phyloP scores from a whole-genome alignment of 2,888 invertebrate genomes.

The Willowsia nigromaculata region DNA sequence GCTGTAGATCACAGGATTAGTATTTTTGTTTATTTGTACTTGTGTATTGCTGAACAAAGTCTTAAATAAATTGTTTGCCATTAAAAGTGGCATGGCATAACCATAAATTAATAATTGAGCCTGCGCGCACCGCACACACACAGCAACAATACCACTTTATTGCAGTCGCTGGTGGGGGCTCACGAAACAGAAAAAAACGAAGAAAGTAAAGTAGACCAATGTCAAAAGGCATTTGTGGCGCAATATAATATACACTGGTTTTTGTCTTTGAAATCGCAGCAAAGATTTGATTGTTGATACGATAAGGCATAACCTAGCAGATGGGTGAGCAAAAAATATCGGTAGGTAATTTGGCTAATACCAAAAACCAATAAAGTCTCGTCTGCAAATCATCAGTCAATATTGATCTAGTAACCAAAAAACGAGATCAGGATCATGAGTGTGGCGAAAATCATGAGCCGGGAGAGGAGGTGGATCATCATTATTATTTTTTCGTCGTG shows the following conservation, averaged over 20 bases:
- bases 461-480: neutral
- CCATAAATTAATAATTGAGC: conserved; percentile 25
- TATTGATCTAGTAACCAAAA: conserved; percentile 1
- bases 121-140: conserved; percentile 7
- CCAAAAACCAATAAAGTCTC: conserved; percentile 31
- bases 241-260: neutral
- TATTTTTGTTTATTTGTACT: neutral
- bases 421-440: conserved; percentile 20
- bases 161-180: conserved; percentile 48
- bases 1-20: neutral
- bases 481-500: conserved; percentile 21
- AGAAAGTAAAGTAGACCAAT: conserved; percentile 60
- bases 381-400: neutral
- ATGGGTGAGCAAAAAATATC: neutral
- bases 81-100: conserved; percentile 7
- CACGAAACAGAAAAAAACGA: neutral
- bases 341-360: conserved; percentile 24
- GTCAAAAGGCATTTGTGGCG: conserved; percentile 43
- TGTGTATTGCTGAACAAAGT: neutral
- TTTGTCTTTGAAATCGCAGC: neutral
- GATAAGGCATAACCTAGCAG: neutral
- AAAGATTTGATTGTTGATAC: neutral
- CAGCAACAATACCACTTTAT: neutral
- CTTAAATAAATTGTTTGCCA: conserved; percentile 19
- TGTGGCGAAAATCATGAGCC: neutral